Conservation (phyloP, 2,113 vertebrate species). For the Cepphus grylle region DNA sequence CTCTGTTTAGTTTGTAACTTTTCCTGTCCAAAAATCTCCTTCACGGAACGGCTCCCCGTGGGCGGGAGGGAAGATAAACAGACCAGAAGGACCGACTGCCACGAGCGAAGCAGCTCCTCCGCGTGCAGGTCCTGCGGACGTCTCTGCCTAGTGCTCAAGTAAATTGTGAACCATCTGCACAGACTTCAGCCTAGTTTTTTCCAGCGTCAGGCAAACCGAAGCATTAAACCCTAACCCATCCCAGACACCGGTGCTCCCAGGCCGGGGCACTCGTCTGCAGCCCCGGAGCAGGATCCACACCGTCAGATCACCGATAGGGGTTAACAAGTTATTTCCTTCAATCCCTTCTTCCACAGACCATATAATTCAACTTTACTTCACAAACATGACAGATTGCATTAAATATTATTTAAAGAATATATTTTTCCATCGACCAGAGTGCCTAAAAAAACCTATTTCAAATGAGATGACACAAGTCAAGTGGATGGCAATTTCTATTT, state of each 20-base stretch:
- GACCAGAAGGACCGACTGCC: not conserved
- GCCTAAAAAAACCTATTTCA: not conserved
- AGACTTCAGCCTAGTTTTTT: accelerated
- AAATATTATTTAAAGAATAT: not conserved
- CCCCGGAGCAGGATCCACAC: not conserved
- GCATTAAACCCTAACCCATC: not conserved
- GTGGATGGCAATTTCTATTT: not conserved
- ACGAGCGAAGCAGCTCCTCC: not conserved
- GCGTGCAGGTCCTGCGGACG: not conserved
- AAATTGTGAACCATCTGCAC: not conserved
- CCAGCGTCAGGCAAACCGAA: not conserved
- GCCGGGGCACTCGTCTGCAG: not conserved
- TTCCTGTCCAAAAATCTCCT: not conserved
- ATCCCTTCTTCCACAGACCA: not conserved
- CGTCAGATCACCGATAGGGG: not conserved
- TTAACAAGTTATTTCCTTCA: not conserved
- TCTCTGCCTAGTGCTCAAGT: not conserved
- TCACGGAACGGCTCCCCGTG: not conserved
- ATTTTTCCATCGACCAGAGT: not conserved
- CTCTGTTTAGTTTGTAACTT: not conserved
- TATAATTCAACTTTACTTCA: not conserved
- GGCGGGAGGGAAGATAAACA: not conserved
- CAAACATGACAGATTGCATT: not conserved
- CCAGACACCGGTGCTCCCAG: not conserved
- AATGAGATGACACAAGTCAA: not conserved